Conservation (phyloP, 1,140 invertebrate species). For the Brachionus asplanchnoidis region DNA sequence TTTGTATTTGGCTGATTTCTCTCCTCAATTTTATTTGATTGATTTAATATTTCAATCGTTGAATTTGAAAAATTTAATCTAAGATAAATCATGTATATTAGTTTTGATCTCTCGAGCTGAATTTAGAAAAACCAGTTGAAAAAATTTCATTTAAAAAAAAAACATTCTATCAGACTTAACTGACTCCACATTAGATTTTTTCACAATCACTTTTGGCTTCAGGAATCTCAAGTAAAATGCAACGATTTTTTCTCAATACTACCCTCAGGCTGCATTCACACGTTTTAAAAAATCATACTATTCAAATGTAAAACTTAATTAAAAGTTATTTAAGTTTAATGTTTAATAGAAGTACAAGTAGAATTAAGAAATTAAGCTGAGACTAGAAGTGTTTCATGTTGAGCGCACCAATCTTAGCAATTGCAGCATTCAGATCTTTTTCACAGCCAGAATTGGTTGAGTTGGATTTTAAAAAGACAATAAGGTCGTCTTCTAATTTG, state of each 20-base stretch:
- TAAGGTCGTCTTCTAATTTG: no score
- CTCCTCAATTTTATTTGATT: neutral
- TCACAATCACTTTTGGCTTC: neutral
- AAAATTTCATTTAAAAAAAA: slow-evolving; percentile 3
- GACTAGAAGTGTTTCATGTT: no score
- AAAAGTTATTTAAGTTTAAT: no score
- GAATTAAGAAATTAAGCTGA: no score
- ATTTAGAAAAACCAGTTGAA: neutral
- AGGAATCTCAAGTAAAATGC: neutral
- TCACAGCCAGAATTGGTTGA: no score
- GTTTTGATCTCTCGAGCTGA: neutral
- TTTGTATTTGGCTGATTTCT: neutral
- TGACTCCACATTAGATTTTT: neutral
- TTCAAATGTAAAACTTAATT: neutral
- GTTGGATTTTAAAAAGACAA: no score
- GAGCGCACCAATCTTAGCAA: no score
- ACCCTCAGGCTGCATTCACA: neutral
- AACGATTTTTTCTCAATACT: neutral
- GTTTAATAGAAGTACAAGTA: no score
- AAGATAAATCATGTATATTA: neutral
- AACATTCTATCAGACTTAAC: neutral
- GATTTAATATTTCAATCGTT: slow-evolving; percentile 34
- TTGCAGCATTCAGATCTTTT: no score
- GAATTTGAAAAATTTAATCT: slow-evolving; percentile 10
- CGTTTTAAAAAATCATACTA: neutral